phyloP scores from a whole-genome alignment of 1,140 invertebrate species.

The Drosophila guanche region DNA sequence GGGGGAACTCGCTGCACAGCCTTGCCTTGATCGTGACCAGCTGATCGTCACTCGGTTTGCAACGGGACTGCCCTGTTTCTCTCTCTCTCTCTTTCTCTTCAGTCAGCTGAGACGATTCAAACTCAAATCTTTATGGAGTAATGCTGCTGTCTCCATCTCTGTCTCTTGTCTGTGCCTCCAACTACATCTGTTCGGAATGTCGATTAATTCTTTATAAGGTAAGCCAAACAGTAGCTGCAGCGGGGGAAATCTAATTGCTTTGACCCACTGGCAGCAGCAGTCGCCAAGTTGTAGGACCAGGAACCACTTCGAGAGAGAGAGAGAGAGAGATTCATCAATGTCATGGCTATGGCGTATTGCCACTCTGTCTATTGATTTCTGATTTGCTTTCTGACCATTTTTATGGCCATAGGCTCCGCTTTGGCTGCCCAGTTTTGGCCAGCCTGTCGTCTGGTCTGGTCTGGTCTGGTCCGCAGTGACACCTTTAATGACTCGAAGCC shows the following conservation, averaged over 20 bases:
- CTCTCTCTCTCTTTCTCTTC: too few species aligned
- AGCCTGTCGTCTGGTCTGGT: constrained; percentile 3
- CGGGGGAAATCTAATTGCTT: constrained; percentile 54
- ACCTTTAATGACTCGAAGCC: constrained; percentile 22
- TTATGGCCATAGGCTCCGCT: constrained; percentile 62
- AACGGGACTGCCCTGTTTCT: too few species aligned
- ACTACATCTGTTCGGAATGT: constrained; percentile 3
- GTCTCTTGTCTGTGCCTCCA: not conserved
- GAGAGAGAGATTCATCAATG: not conserved
- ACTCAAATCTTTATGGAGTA: too few species aligned
- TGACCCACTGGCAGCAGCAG: constrained; percentile 57
- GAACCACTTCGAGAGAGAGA: too few species aligned
- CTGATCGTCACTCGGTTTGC: too few species aligned
- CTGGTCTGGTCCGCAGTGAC: not conserved
- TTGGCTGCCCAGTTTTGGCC: constrained; percentile 56
- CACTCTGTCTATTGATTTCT: constrained; percentile 29
- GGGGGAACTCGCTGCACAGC: not conserved
- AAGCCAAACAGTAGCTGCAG: not conserved
- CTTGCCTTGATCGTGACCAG: constrained; percentile 57
- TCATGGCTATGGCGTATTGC: not conserved
- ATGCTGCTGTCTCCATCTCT: too few species aligned
- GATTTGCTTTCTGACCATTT: constrained; percentile 50
- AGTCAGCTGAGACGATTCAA: too few species aligned
- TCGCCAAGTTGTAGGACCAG: not conserved
- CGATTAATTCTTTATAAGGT: constrained; percentile 23